These are phyloP conservation scores for Pseudorectes ferrugineus DNA, from an alignment of 2,113 vertebrate genomes.

Conservation along the genomic window DNA sequence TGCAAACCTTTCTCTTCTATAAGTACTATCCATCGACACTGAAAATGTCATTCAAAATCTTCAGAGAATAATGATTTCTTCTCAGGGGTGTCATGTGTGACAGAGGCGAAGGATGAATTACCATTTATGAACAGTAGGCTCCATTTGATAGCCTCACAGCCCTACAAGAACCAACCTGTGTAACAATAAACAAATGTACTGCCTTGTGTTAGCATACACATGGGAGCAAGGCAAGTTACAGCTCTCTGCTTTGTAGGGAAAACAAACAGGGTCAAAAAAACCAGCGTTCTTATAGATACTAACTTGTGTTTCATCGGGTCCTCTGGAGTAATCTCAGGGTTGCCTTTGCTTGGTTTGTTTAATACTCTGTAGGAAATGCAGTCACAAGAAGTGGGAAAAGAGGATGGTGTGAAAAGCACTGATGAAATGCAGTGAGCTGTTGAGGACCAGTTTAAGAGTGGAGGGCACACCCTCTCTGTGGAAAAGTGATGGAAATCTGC, in stretches of 20 bases:
- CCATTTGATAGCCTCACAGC: slow-evolving; percentile 4
- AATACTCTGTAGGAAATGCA: neutral
- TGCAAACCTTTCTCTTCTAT: neutral
- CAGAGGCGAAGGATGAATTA: neutral
- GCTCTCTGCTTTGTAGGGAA: neutral
- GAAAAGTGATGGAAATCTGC: neutral
- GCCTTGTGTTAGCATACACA: neutral
- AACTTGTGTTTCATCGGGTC: neutral
- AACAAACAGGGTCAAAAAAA: neutral
- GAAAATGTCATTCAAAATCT: neutral
- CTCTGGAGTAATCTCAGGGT: neutral
- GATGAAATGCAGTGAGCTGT: neutral
- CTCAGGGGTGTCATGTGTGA: neutral
- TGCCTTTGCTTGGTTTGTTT: neutral
- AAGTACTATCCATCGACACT: neutral
- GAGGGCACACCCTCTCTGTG: neutral
- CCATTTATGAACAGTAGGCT: slow-evolving; percentile 15
- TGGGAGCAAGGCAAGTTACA: neutral
- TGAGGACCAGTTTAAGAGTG: neutral
- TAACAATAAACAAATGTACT: slow-evolving; percentile 1
- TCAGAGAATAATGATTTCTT: slow-evolving; percentile 24
- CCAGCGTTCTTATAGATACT: neutral
- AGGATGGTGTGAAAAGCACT: neutral
- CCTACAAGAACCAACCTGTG: neutral
- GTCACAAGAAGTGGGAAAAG: neutral